Evolutionary conservation across 2,888 invertebrate genomes (phyloP), one percentile per base, ranked within the genome.

Genomic region (Drosophila meridionalis): DNA sequence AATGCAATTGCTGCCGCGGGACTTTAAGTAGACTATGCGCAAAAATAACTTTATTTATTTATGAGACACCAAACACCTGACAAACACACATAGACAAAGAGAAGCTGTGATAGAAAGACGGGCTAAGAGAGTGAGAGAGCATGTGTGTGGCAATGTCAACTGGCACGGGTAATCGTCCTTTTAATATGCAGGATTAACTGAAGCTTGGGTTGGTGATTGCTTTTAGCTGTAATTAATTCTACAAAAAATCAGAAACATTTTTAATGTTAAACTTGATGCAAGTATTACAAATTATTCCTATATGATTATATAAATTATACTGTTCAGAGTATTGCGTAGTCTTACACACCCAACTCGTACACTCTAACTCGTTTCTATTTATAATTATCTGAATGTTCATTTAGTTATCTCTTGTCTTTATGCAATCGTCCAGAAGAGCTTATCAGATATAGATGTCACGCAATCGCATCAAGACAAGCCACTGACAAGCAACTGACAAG

Each of bases 21-120:
- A 86, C 78, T 65, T 67, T 73, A 63, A 85, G 75, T 52, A 69
- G 69, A 65, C 69, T 71, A 73, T 81, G 71, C 69, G 70, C 50
- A 77, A 84, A 88, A 83, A 83, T 76, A 81, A 77, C 77, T 87
- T 89, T 57, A 85, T 84, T 85, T 85, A 88, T 90, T 90, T 86
- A 91, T 89, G 89, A 83, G 77, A 62, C 80, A 87, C 79, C 88
- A 84, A 84, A 30, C 56, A 56, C 56, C 42, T 42, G 56, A 14
- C 40, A 53, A 36, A 34, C 38, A 55, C 40, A 52, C 52, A 52
- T 14, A 48, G 30, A 52, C 52, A 38, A 8, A 38, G 53, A 28
- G 8, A 20, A 52, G 20, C 52, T 7, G 52, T 9, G 12, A 36
- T 3, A 36, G 20, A 20, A 0, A 48, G 14, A 14, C 20, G 20